Conservation (phyloP, 2,113 vertebrate species). For the Oxygymnocypris stewartii region DNA sequence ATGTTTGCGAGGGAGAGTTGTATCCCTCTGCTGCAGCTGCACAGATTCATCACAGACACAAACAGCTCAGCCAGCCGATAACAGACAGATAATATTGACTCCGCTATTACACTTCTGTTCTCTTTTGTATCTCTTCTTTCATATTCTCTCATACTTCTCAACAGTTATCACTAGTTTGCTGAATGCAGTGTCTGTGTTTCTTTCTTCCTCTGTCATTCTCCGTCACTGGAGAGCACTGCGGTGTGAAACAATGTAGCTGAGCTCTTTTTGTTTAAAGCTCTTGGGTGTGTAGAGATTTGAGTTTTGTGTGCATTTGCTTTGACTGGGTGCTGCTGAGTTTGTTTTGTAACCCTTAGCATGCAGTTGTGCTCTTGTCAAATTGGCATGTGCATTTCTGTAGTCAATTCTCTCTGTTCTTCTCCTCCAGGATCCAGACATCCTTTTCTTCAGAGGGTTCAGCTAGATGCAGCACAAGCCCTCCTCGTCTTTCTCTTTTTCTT, state of each 20-base stretch:
- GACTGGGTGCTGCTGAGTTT: neutral
- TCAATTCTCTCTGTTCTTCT: constrained; percentile 56
- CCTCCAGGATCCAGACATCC: constrained; percentile 74
- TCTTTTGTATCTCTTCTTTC: neutral
- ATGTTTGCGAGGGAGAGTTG: too few relatives aligned
- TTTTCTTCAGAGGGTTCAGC: constrained; percentile 80
- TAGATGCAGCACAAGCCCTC: constrained; percentile 57
- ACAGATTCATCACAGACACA: neutral
- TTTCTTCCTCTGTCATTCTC: constrained; percentile 51
- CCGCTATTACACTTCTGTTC: neutral
- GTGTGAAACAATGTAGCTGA: neutral
- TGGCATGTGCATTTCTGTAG: constrained; percentile 5
- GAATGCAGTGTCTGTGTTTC: neutral
- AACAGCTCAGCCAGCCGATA: neutral
- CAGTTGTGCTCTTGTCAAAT: neutral
- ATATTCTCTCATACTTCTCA: constrained; percentile 69
- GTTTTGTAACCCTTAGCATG: neutral
- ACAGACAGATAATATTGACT: constrained; percentile 7
- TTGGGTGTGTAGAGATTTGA: neutral
- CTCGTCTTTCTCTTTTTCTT: neutral
- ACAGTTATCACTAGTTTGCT: constrained; percentile 26
- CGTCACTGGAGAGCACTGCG: neutral
- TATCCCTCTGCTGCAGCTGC: too few relatives aligned
- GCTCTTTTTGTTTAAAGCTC: neutral
- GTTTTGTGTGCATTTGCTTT: neutral